These are phyloP conservation scores for Maniola jurtina DNA, from an alignment of 1,140 invertebrate genomes.

Conservation along the genomic window DNA sequence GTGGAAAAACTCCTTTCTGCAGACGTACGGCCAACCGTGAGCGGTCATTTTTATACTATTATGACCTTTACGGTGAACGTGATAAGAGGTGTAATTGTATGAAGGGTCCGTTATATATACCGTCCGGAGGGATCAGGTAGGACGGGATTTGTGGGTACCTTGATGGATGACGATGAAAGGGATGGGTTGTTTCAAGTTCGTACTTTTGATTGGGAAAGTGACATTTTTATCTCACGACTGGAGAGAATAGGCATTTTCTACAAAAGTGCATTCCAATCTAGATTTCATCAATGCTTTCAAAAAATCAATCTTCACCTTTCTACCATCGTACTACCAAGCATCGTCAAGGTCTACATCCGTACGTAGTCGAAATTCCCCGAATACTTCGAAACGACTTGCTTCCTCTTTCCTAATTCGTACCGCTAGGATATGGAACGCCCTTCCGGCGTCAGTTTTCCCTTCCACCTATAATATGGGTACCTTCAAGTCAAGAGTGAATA, in stretches of 20 bases:
- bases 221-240: not conserved
- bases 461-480: too few species aligned
- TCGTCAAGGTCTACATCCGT: too few species aligned
- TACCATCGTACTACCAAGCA: too few species aligned
- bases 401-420: too few species aligned
- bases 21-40: constrained; percentile 21
- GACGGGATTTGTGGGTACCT: constrained; percentile 32
- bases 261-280: too few species aligned
- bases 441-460: too few species aligned
- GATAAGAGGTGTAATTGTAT: constrained; percentile 11
- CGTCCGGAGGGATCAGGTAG: constrained; percentile 36
- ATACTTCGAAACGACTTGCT: too few species aligned
- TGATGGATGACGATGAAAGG: constrained; percentile 39
- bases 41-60: constrained; percentile 5
- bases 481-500: too few species aligned
- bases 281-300: too few species aligned
- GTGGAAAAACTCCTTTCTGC: constrained; percentile 28
- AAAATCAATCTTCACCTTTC: too few species aligned
- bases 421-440: too few species aligned
- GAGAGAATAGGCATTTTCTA: not conserved
- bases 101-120: constrained; percentile 16
- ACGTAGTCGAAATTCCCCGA: too few species aligned
- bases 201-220: constrained; percentile 16
- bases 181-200: constrained; percentile 11
- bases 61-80: constrained; percentile 4